Percentiles rank a stretch among this genome's conserved stretches.
Conservation (phyloP, 2,797 vertebrate species). For the Acanthopagrus latus region DNA sequence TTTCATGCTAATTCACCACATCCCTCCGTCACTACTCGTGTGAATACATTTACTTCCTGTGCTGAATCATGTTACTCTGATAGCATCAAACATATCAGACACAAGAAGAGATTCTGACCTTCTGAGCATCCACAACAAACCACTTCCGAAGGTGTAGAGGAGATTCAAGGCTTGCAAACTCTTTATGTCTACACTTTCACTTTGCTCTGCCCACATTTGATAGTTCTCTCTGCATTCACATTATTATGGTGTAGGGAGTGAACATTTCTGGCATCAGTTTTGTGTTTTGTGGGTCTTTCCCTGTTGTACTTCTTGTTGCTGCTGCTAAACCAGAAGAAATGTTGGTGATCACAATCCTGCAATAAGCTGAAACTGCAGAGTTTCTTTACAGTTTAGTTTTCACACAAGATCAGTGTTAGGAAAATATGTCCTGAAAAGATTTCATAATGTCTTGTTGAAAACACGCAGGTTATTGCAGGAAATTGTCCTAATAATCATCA, state of each 20-base stretch:
- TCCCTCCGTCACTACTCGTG: neutral
- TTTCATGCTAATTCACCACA: neutral
- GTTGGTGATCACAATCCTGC: no score
- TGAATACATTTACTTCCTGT: neutral
- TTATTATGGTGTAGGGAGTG: neutral
- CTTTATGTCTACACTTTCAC: neutral
- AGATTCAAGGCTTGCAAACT: constrained; percentile 15
- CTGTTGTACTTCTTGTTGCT: neutral
- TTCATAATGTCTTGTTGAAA: no score
- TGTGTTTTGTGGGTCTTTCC: neutral
- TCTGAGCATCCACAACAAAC: constrained; percentile 8
- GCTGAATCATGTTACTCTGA: neutral
- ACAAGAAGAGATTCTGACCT: neutral
- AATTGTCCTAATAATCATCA: no score
- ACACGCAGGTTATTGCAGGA: no score
- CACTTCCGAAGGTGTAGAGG: neutral
- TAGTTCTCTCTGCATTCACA: neutral
- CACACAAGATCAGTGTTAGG: no score
- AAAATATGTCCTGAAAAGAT: no score
- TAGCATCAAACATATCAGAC: neutral
- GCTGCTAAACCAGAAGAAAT: neutral
- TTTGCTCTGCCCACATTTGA: neutral
- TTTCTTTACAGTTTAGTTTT: no score
- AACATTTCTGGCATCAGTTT: neutral
- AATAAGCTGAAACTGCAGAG: no score